phyloP scores from a whole-genome alignment of 2,113 vertebrate species.

The Gobiocypris rarus region DNA sequence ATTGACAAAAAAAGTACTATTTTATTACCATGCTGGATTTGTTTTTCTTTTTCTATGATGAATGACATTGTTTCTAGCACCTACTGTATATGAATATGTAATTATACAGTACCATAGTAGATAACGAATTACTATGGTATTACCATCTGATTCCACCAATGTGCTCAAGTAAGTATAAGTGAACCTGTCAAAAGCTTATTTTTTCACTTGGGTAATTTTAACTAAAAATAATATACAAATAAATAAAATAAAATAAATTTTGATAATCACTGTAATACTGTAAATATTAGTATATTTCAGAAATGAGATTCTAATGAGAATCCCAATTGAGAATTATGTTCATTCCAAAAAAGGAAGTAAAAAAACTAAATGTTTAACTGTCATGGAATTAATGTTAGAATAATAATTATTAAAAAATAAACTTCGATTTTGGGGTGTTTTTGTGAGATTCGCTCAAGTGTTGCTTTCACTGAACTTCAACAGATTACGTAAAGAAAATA shows the following conservation, averaged over 20 bases:
- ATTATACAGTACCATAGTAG: background rate
- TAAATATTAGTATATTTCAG: no score
- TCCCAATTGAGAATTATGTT: no score
- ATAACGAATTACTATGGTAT: background rate
- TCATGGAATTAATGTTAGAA: no score
- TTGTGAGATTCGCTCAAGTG: background rate
- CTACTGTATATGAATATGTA: background rate
- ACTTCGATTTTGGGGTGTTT: background rate
- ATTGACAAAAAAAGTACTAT: background rate
- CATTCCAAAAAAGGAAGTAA: background rate
- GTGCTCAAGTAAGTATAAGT: background rate
- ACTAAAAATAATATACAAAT: background rate
- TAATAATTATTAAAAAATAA: no score
- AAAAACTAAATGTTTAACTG: background rate
- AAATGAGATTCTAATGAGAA: no score
- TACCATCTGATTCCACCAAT: background rate
- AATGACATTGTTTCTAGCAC: background rate
- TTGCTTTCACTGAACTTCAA: no score
- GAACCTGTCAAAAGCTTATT: background rate
- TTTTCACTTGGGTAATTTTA: no score
- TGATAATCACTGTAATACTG: no score
- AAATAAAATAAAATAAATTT: background rate
- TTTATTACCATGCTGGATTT: no score
- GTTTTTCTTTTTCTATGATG: background rate
- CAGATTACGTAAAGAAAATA: background rate